phyloP scores from a whole-genome alignment of 2,113 vertebrate genomes.

The Cyanoliseus patagonus region DNA sequence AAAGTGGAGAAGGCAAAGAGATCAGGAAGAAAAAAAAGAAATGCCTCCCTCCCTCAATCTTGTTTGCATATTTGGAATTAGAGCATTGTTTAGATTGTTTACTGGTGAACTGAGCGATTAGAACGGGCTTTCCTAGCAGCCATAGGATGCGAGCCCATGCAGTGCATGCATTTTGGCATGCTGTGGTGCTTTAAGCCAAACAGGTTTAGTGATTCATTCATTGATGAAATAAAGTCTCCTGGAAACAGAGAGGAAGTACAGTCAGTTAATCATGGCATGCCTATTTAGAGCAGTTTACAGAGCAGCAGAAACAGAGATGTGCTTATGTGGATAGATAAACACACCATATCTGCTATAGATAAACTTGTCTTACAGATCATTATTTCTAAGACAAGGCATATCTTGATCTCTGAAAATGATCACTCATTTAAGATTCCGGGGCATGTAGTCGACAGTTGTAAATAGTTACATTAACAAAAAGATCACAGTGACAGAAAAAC shows the following conservation, averaged over 20 bases:
- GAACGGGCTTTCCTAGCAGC: neutral
- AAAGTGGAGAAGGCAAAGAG: neutral
- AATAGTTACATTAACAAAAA: neutral
- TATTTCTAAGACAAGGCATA: neutral
- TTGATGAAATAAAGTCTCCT: neutral
- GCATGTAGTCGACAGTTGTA: accelerated
- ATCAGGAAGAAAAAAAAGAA: neutral
- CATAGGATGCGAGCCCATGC: neutral
- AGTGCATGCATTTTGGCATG: neutral
- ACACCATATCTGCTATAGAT: accelerated
- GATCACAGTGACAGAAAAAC: neutral
- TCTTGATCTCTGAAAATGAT: neutral
- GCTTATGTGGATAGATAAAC: neutral
- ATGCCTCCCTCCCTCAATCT: neutral
- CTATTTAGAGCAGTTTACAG: neutral
- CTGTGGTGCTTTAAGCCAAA: neutral
- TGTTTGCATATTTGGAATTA: neutral
- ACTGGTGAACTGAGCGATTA: neutral
- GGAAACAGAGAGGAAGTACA: slow-evolving; percentile 45
- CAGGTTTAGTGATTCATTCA: neutral
- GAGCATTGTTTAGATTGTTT: neutral
- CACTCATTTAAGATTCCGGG: neutral
- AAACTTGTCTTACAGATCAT: neutral
- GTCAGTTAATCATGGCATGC: neutral
- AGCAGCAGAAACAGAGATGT: neutral